These are phyloP conservation scores for Cyrtorhinus lividipennis DNA, from an alignment of 1,140 invertebrate species.

Conservation along the genomic window DNA sequence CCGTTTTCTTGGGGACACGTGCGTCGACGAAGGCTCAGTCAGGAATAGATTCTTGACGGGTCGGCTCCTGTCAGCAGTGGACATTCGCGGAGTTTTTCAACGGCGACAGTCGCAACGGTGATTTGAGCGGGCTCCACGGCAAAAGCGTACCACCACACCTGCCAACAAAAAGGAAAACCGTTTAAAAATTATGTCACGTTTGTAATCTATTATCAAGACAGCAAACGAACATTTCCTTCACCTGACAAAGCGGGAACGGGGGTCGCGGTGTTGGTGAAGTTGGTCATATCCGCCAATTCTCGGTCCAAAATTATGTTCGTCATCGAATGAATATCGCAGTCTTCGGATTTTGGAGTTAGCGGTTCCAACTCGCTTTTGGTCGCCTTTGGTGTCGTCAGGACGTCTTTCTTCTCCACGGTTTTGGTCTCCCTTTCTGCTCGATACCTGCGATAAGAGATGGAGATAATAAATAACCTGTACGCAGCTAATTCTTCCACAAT, in stretches of 20 bases:
- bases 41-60: slow-evolving; percentile 4
- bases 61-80: background rate
- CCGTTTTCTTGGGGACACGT: slow-evolving; percentile 10
- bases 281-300: slow-evolving; percentile 7
- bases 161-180: background rate
- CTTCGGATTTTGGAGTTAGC: slow-evolving; percentile 5
- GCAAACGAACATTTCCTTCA: background rate
- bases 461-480: no score
- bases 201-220: background rate
- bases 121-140: slow-evolving; percentile 1
- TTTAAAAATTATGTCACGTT: no score
- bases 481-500: no score
- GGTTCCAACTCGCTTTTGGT: background rate
- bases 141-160: background rate
- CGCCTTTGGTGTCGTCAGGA: background rate
- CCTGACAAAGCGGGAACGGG: background rate
- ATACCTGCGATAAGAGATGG: background rate
- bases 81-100: slow-evolving; percentile 7
- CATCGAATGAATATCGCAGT: background rate
- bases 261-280: background rate
- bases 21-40: background rate
- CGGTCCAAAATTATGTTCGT: background rate
- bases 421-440: background rate
- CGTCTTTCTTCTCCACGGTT: slow-evolving; percentile 5
- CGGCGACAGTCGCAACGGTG: background rate